Percentiles rank a stretch among this genome's conserved stretches.
phyloP scores from a whole-genome alignment of 2,888 invertebrate species.

The Nomada lathburiana region DNA sequence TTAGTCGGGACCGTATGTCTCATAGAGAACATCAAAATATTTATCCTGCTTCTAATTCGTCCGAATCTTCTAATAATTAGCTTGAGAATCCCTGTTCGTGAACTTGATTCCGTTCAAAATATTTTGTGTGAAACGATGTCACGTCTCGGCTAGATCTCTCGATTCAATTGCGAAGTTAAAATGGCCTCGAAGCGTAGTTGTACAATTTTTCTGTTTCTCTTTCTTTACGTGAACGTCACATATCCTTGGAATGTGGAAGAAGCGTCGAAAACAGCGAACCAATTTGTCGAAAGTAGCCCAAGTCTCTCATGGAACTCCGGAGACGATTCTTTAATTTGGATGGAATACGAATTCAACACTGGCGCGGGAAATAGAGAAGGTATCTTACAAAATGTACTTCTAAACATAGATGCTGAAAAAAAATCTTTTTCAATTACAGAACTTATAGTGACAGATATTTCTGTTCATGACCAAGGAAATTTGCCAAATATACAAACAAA shows the following conservation, averaged over 20 bases:
- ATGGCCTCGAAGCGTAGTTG: constrained; percentile 16
- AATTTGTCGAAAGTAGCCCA: constrained; percentile 23
- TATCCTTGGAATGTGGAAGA: constrained; percentile 52
- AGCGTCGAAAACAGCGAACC: constrained; percentile 26
- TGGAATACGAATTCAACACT: constrained; percentile 80
- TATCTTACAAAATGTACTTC: constrained; percentile 56
- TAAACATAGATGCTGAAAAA: not conserved
- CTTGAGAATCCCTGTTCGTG: constrained; percentile 25
- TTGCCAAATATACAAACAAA: constrained; percentile 54
- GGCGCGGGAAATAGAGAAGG: constrained; percentile 84
- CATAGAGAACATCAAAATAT: not conserved
- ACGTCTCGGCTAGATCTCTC: not conserved
- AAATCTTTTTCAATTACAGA: constrained; percentile 61
- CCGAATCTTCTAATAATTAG: not conserved
- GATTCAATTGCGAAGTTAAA: not conserved
- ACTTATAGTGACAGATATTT: constrained; percentile 67
- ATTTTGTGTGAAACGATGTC: constrained; percentile 26
- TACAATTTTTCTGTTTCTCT: constrained; percentile 24
- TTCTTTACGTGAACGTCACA: not conserved
- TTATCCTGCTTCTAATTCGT: not conserved
- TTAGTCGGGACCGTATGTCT: not conserved
- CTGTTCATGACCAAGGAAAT: constrained; percentile 42
- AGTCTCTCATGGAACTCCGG: constrained; percentile 40
- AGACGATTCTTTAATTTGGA: constrained; percentile 73
- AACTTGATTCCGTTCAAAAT: constrained; percentile 39